phyloP scores from a whole-genome alignment of 1,140 invertebrate genomes.

The Grapholita molesta region DNA sequence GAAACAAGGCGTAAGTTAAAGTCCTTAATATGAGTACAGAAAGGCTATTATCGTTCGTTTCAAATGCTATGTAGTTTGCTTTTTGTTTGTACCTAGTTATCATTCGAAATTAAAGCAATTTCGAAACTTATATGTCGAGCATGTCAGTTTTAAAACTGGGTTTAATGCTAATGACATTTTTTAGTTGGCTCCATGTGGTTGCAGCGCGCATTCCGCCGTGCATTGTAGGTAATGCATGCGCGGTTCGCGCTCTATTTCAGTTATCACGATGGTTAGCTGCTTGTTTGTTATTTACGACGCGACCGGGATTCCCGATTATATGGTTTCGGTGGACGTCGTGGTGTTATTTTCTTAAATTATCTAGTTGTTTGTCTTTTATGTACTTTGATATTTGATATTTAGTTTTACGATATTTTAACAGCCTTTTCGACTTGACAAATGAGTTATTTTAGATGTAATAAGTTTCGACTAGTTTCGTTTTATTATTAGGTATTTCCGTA shows the following conservation, averaged over 20 bases:
- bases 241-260: slow-evolving; percentile 66
- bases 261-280: slow-evolving; percentile 64
- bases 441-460: too few species aligned
- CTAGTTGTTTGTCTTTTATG: background rate
- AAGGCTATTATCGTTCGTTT: background rate
- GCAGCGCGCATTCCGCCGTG: slow-evolving; percentile 59
- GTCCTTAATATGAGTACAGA: background rate
- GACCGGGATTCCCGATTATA: slow-evolving; percentile 28
- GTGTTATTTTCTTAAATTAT: background rate
- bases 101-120: slow-evolving; percentile 1
- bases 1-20: background rate
- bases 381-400: background rate
- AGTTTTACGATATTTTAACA: too few species aligned
- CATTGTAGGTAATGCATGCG: slow-evolving; percentile 57
- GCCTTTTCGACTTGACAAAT: too few species aligned
- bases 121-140: slow-evolving; percentile 19
- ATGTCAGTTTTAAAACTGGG: slow-evolving; percentile 25
- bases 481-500: too few species aligned
- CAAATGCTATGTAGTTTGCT: background rate
- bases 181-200: slow-evolving; percentile 49
- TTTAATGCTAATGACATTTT: slow-evolving; percentile 64
- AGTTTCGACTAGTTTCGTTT: too few species aligned
- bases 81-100: background rate
- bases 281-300: slow-evolving; percentile 43
- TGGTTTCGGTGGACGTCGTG: background rate